A percentile compares a stretch with the other conserved stretches of the same genome.
Conservation (phyloP, 2,113 vertebrate genomes). For the Thalassarche chlororhynchos region DNA sequence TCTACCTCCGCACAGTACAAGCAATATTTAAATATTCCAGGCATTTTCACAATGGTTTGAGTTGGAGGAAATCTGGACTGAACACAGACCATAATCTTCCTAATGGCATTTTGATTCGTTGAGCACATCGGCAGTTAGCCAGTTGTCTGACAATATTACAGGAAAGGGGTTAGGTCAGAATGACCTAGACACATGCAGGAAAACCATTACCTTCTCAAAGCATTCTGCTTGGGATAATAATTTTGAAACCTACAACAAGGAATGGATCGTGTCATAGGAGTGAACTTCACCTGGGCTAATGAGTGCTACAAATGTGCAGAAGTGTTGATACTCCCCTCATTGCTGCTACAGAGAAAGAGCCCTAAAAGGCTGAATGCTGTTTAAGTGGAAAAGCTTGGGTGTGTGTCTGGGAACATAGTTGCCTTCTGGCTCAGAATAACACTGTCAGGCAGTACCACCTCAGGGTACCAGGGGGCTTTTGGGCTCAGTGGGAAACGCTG, state of each 20-base stretch:
- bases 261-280: background rate
- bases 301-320: background rate
- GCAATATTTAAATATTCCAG: background rate
- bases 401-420: background rate
- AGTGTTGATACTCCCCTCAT: background rate
- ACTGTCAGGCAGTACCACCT: background rate
- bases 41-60: background rate
- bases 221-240: background rate
- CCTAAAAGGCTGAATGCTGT: background rate
- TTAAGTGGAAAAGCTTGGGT: background rate
- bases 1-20: background rate
- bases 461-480: background rate
- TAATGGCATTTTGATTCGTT: background rate
- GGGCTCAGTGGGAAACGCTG: background rate
- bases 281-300: background rate
- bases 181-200: conserved; percentile 17
- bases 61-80: background rate
- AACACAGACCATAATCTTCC: background rate
- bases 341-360: background rate
- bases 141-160: background rate
- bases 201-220: background rate
- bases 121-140: background rate
- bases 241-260: background rate
- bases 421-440: background rate
- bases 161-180: conserved; percentile 9